Base-by-base conservation (phyloP, 2,113 vertebrate species). In the Osmerus mordax region DNA sequence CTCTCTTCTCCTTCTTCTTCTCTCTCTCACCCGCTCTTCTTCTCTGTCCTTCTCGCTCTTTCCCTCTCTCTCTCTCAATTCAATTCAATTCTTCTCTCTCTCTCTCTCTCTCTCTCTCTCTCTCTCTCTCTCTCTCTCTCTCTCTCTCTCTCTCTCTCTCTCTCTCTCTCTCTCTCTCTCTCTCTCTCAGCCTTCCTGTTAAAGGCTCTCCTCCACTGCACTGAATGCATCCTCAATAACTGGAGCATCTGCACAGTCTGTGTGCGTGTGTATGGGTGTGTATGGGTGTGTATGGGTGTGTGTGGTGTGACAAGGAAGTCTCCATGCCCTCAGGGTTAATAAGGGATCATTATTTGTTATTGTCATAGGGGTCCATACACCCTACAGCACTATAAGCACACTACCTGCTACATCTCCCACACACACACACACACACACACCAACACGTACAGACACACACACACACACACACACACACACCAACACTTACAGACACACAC, bases 181-280 rank as follows among this genome's bases (percentile, higher is more conserved):
- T 55, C 54, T 55, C 25, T 9, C 19, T 82, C 77, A 84, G 77
- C 72, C 81, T 77, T 67, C 65, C 19, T n/a, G 29, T 61, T 84
- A 86, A 81, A 87, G 83, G 84, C 87, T 81, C 72, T 56, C 86
- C 82, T 89, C 87, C 71, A 83, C 70, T 88, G 85, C 81, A 86
- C 86, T 88, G 83, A 87, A 89, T 89, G 79, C 87, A 88, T 86
- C 84, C 88, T 86, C 72, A 61, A 78, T 83, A 88, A 86, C 85
- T 77, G 78, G 85, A 87, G 86, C 85, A 90, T 87, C 84, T 88
- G 85, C 83, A 61, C 69, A 63, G 79, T 83, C 32, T 47, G 41
- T 12, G 41, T 36, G 32, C 6, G 32, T 36, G 32, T 6, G 32
- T 47, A 47, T 47, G 41, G 9, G 41, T 47, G 41, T 47, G 7